Base-by-base conservation (phyloP, 2,888 invertebrate species). In the Brachyptera risi region DNA sequence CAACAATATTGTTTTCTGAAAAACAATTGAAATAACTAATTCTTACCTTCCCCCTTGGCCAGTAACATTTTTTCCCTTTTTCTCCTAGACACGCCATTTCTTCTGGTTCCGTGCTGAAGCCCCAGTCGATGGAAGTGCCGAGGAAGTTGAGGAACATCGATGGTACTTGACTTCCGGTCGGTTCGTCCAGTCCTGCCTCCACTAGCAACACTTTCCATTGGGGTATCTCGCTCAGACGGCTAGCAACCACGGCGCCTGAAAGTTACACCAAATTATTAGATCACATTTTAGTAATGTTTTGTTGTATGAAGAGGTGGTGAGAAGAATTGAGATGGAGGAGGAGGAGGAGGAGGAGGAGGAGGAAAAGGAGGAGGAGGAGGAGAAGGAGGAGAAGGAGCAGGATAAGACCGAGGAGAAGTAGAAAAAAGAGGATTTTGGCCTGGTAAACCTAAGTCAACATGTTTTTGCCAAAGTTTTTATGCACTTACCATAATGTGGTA, bases 71-170 rank as follows among this genome's bases (percentile, higher is more conserved):
- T 24, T 82, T 79, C 26, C 81, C 85, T 0, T 80, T 81, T 69
- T 89, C 87, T 1, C 83, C 85, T 23, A 92, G 79, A 68, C 92
- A 92, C 0, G 91, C 89, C 7, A 79, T 78, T 59, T 83, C 81
- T 72, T 94, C 93, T 0, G 92, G 88, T 73, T 93, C 91, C 0
- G 94, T 94, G 66, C 83, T 84, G 74, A 87, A 94, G 24, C 86
- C 84, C 91, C 93, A 94, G 75, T 94, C 94, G 68, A 94, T 91
- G 66, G 88, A 87, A 50, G 88, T 88, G 3, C 90, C 91, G 60
- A 92, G 81, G 72, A 90, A 92, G 76, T 92, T 92, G 60, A 92
- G 81, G 74, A 92, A 92, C 85, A 93, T 90, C 1, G 92, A 91
- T 0, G 94, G 94, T 54, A 93, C 90, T 72, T 92, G 92, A 0